Evolutionary conservation across 2,113 vertebrate genomes (phyloP).

Genomic region (Misgurnus anguillicaudatus): DNA sequence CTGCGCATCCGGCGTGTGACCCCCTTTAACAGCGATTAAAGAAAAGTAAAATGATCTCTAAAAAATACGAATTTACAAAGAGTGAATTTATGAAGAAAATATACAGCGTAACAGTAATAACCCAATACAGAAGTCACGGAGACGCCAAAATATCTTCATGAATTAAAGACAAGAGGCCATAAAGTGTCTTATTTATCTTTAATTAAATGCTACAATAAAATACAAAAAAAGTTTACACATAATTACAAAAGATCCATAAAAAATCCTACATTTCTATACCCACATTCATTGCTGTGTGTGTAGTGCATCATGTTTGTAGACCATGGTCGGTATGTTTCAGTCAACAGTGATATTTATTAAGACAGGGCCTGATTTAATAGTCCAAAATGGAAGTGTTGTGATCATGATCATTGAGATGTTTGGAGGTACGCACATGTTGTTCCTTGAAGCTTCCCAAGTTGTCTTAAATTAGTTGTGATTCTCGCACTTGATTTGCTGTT

Average conservation of each 20-base stretch:
- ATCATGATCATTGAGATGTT: background rate
- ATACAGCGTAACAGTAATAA: no score
- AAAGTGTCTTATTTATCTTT: conserved; percentile 59
- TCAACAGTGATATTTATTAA: background rate
- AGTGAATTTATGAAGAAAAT: no score
- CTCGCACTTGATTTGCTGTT: conserved; percentile 18
- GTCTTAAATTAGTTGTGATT: conserved; percentile 58
- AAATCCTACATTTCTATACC: background rate
- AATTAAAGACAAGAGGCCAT: conserved; percentile 53
- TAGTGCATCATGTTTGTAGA: background rate
- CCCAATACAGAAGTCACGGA: no score
- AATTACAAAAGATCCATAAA: background rate
- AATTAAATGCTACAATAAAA: conserved; percentile 61
- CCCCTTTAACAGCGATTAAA: no score
- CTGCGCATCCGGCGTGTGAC: no score
- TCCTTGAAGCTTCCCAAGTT: background rate
- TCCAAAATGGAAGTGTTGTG: background rate
- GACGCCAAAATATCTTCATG: background rate
- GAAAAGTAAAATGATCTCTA: no score
- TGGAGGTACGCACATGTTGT: background rate
- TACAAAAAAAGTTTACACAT: background rate
- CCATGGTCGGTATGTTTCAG: background rate
- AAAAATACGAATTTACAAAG: no score
- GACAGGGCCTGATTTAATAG: background rate
- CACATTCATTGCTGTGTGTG: background rate